phyloP scores from a whole-genome alignment of 2,888 invertebrate genomes.

The Coremacera marginata region DNA sequence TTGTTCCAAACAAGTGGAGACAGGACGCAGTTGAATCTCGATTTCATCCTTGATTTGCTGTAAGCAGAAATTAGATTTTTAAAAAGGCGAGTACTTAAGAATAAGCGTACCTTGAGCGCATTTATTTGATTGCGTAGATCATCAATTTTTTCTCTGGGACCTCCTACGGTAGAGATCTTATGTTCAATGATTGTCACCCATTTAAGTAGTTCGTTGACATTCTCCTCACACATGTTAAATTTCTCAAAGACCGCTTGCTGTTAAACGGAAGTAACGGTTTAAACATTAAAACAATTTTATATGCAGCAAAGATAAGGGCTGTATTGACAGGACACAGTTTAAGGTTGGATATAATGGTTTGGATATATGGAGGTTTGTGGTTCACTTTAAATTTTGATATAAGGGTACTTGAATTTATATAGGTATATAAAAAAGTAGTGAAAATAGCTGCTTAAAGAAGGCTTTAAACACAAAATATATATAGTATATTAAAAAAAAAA shows the following conservation, averaged over 20 bases:
- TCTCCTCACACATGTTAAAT: constrained; percentile 91
- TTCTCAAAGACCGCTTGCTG: constrained; percentile 97
- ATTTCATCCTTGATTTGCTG: constrained; percentile 91
- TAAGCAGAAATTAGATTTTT: constrained; percentile 9
- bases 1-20: constrained; percentile 88
- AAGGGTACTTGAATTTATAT: neutral
- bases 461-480: constrained; percentile 44
- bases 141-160: constrained; percentile 87
- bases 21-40: constrained; percentile 86
- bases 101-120: constrained; percentile 78
- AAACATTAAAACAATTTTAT: neutral
- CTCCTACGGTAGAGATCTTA: constrained; percentile 85
- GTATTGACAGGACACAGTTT: neutral
- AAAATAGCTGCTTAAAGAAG: constrained; percentile 17
- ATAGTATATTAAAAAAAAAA: neutral
- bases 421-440: neutral
- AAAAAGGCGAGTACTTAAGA: neutral
- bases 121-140: constrained; percentile 91
- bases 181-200: constrained; percentile 91
- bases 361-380: neutral
- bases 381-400: neutral
- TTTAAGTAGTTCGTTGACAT: constrained; percentile 83
- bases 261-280: constrained; percentile 31
- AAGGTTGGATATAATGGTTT: neutral
- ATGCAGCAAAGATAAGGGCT: constrained; percentile 1